These are phyloP conservation scores for Platyscelio sp. DNA, from an alignment of 2,888 invertebrate genomes.

Conservation along the genomic window DNA sequence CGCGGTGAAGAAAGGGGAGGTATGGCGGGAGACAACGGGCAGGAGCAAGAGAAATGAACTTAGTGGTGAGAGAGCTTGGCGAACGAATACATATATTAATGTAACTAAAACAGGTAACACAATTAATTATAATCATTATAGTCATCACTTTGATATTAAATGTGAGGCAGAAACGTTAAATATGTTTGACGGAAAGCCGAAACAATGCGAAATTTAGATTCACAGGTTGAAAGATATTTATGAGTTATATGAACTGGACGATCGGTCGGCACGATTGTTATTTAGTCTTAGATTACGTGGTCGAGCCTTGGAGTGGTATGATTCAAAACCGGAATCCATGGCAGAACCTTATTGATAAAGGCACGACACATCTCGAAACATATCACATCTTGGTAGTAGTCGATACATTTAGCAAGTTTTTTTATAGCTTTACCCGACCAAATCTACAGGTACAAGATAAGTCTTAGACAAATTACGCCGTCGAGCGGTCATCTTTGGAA, in stretches of 20 bases:
- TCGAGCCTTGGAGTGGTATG: slow-evolving; percentile 6
- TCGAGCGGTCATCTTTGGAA: background rate
- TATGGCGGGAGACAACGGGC: no score
- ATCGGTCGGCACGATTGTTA: slow-evolving; percentile 3
- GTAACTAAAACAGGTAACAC: no score
- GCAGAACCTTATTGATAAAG: background rate
- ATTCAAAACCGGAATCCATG: background rate
- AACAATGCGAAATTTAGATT: slow-evolving; percentile 4
- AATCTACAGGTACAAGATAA: background rate
- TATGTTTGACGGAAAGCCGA: slow-evolving; percentile 12
- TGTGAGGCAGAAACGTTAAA: background rate
- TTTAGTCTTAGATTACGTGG: background rate
- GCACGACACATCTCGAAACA: background rate
- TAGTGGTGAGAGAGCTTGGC: no score
- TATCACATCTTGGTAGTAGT: background rate
- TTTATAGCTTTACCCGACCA: background rate
- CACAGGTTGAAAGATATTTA: background rate
- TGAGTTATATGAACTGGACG: slow-evolving; percentile 4
- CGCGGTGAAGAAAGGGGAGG: background rate
- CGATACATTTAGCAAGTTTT: background rate
- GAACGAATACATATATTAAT: no score
- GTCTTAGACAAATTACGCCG: background rate
- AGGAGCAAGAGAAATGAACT: no score
- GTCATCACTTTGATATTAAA: no score
- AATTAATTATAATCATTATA: no score